phyloP scores from a whole-genome alignment of 2,797 vertebrate genomes.

The Anguilla pacifica region DNA sequence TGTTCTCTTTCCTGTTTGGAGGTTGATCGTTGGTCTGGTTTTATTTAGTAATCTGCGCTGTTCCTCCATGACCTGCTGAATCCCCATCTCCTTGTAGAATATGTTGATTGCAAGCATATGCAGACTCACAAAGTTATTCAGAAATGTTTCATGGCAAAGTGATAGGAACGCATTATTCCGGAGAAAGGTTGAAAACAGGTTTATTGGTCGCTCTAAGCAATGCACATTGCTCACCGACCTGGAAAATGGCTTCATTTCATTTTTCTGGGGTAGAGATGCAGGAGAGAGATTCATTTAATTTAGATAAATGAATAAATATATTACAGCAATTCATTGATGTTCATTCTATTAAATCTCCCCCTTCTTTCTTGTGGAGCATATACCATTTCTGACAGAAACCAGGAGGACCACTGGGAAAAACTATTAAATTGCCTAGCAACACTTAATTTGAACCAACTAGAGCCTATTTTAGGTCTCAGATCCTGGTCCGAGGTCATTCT shows the following conservation, averaged over 20 bases:
- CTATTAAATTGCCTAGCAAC: not conserved
- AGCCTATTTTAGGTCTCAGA: not conserved
- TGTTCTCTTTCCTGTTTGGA: slow-evolving; percentile 17
- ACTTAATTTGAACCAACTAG: not conserved
- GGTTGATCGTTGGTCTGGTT: not conserved
- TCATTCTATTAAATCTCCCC: not conserved
- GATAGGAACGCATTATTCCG: slow-evolving; percentile 8
- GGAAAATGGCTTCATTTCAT: not conserved
- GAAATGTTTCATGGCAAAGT: slow-evolving; percentile 15
- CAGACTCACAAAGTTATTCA: not conserved
- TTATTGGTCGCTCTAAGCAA: not conserved
- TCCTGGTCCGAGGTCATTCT: not conserved
- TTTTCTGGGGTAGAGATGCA: not conserved
- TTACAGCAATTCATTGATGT: not conserved
- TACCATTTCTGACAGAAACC: not conserved
- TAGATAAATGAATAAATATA: not conserved
- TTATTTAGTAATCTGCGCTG: slow-evolving; percentile 6
- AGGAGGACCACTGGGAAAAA: not conserved
- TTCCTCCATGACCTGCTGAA: slow-evolving; percentile 2
- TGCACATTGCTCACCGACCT: not conserved
- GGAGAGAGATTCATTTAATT: not conserved
- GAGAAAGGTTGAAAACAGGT: not conserved
- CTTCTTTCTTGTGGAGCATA: not conserved
- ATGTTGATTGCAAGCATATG: slow-evolving; percentile 22
- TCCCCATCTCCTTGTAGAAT: not conserved